These are phyloP conservation scores for Ectropis crepuscularia DNA, from an alignment of 2,888 invertebrate genomes.

Conservation along the genomic window DNA sequence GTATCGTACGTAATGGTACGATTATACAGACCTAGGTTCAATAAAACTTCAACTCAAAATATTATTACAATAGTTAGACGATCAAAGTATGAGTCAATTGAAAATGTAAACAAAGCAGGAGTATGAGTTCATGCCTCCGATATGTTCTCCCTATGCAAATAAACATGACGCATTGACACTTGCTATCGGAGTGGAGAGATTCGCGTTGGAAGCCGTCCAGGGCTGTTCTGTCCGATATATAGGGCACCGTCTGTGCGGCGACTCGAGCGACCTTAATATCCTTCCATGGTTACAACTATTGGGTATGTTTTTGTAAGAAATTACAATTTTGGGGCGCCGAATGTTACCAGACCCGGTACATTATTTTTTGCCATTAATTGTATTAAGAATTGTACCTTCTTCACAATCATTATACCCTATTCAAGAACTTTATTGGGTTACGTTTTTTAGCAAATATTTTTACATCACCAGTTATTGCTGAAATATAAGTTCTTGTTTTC, in stretches of 20 bases:
- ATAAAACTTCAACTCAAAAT: no score
- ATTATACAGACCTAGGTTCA: no score
- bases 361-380: no score
- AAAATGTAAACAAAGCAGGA: slow-evolving; percentile 18
- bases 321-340: neutral
- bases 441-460: no score
- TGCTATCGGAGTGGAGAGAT: slow-evolving; percentile 16
- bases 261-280: slow-evolving; percentile 15
- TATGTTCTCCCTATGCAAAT: slow-evolving; percentile 17
- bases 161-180: slow-evolving; percentile 25
- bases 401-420: no score
- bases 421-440: no score
- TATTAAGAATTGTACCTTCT: no score
- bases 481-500: no score
- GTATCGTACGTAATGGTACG: no score
- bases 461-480: no score
- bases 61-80: neutral
- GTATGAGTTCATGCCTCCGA: slow-evolving; percentile 7
- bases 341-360: no score
- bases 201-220: slow-evolving; percentile 27
- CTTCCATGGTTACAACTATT: neutral
- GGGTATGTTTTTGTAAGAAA: neutral
- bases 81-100: neutral
- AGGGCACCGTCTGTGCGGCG: slow-evolving; percentile 13
- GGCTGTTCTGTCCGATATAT: slow-evolving; percentile 18